These are phyloP conservation scores for Cetoscarus ocellatus DNA, from an alignment of 2,797 vertebrate genomes.

Conservation along the genomic window DNA sequence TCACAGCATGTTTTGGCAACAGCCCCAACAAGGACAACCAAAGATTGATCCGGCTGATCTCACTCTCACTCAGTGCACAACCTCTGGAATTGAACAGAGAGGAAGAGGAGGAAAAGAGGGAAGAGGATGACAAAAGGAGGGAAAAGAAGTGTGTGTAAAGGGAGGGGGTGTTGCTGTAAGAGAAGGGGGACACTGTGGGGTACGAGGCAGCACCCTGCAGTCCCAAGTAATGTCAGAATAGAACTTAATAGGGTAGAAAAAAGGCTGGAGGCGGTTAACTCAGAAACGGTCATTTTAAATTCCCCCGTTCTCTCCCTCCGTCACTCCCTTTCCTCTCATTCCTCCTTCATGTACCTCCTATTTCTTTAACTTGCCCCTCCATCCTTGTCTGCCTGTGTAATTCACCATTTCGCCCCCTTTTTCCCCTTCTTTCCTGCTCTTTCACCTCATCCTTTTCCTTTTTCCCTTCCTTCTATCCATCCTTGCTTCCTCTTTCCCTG, in stretches of 20 bases:
- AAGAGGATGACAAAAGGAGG: conserved; percentile 28
- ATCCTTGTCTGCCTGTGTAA: conserved; percentile 67
- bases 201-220: conserved; percentile 79
- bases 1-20: conserved; percentile 36
- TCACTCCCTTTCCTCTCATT: conserved; percentile 62
- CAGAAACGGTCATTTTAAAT: conserved; percentile 88
- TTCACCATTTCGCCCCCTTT: conserved; percentile 58
- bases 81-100: conserved; percentile 62
- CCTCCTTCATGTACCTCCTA: conserved; percentile 55
- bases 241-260: conserved; percentile 89
- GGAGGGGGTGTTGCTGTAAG: conserved; percentile 25
- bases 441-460: conserved; percentile 23
- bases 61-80: conserved; percentile 63
- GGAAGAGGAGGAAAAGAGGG: not conserved
- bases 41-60: conserved; percentile 54
- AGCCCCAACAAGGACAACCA: conserved; percentile 35
- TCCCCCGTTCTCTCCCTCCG: conserved; percentile 65
- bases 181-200: conserved; percentile 62
- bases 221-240: conserved; percentile 86
- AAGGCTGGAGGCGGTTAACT: conserved; percentile 88
- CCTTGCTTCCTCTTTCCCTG: conserved; percentile 35
- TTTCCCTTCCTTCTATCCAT: conserved; percentile 22
- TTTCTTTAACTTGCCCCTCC: conserved; percentile 62
- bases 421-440: conserved; percentile 22
- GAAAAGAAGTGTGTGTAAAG: conserved; percentile 20